Evolutionary conservation across 2,113 vertebrate genomes (phyloP).

Genomic region (Python bivittatus): DNA sequence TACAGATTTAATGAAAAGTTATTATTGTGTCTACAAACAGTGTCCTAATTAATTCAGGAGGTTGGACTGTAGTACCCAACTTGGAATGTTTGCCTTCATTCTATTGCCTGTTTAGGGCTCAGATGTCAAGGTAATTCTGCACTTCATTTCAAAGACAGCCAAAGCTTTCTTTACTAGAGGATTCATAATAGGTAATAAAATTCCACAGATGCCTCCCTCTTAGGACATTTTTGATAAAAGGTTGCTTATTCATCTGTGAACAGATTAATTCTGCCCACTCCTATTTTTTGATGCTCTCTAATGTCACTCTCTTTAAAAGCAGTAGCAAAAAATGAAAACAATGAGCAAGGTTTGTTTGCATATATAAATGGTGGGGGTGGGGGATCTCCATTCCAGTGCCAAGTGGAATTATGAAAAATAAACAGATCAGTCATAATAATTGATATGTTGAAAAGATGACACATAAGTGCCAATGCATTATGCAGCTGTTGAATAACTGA

Average conservation of each 20-base stretch:
- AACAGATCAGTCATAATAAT: neutral
- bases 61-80: neutral
- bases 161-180: neutral
- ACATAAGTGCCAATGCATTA: slow-evolving; percentile 41
- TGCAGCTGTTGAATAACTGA: slow-evolving; percentile 47
- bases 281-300: neutral
- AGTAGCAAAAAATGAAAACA: neutral
- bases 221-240: neutral
- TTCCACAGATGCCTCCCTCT: neutral
- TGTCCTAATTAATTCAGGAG: neutral
- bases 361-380: neutral
- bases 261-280: neutral
- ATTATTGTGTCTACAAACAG: neutral
- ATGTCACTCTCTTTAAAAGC: neutral
- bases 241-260: neutral
- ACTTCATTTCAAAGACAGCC: slow-evolving; percentile 4
- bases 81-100: neutral
- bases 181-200: slow-evolving; percentile 2
- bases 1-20: neutral
- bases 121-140: neutral
- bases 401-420: neutral
- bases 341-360: neutral
- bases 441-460: slow-evolving; percentile 37
- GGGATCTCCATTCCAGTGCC: neutral
- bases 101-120: neutral